Evolutionary conservation across 2,113 vertebrate species (phyloP).

Genomic region (Thalassarche chlororhynchos): DNA sequence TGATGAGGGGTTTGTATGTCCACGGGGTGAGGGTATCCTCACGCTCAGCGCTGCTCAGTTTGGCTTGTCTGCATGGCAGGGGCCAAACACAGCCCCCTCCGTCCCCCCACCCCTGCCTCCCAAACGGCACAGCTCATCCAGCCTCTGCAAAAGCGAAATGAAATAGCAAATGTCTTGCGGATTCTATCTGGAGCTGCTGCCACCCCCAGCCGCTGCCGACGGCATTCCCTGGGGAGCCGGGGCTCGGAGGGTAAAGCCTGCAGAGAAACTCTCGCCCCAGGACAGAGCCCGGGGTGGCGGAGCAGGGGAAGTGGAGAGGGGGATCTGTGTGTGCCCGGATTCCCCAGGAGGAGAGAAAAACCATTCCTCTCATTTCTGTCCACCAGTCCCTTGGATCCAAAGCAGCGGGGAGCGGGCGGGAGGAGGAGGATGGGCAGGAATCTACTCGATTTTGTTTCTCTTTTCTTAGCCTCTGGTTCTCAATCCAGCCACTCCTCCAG

Average conservation of each 20-base stretch:
- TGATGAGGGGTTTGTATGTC: not conserved
- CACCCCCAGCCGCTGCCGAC: not conserved
- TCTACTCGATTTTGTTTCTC: not conserved
- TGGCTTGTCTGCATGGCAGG: not conserved
- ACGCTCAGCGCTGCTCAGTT: not conserved
- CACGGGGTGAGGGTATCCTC: not conserved
- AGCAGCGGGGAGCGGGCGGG: accelerated
- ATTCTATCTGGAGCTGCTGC: not conserved
- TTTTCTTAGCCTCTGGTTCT: not conserved
- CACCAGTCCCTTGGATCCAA: not conserved
- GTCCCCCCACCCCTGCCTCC: not conserved
- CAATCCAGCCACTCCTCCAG: not conserved
- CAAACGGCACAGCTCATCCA: not conserved
- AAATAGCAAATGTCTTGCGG: not conserved
- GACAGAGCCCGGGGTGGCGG: not conserved
- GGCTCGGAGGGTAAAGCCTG: not conserved
- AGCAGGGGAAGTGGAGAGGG: not conserved
- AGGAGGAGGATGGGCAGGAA: not conserved
- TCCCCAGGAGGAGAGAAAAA: not conserved
- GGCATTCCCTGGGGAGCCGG: not conserved
- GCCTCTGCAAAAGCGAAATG: not conserved
- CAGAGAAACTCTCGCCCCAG: not conserved
- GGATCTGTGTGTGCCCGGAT: not conserved
- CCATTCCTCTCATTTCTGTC: not conserved
- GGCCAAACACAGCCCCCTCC: not conserved